Percentiles rank a stretch among this genome's conserved stretches.
These are phyloP conservation scores for Rhynchotus rufescens DNA, from an alignment of 2,797 vertebrate species.

Conservation along the genomic window DNA sequence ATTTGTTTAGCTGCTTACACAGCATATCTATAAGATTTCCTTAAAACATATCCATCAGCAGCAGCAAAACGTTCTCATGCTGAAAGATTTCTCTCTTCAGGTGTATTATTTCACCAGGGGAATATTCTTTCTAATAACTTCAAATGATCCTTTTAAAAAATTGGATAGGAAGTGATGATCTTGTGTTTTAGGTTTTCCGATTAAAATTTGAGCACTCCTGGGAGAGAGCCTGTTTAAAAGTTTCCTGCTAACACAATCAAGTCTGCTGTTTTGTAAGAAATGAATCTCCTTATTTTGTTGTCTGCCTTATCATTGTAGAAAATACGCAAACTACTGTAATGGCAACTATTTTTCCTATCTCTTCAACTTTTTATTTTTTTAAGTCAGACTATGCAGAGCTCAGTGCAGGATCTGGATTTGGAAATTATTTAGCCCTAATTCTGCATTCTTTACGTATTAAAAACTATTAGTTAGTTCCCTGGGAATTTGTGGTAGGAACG, in stretches of 20 bases:
- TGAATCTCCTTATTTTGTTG: not conserved
- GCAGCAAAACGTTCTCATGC: not conserved
- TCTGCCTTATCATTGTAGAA: not conserved
- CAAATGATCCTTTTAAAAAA: not conserved
- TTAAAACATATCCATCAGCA: not conserved
- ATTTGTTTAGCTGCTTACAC: not conserved
- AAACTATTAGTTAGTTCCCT: not conserved
- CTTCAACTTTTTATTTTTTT: not conserved
- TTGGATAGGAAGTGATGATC: not conserved
- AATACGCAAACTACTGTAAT: not conserved
- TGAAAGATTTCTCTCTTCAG: not conserved
- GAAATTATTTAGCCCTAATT: not conserved
- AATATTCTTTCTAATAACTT: not conserved
- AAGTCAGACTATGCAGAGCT: not conserved
- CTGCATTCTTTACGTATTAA: not conserved
- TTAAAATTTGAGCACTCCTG: not conserved
- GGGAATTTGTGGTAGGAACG: not conserved
- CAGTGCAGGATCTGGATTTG: not conserved
- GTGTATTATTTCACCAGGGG: not conserved
- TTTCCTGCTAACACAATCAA: not conserved
- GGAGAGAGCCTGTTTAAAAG: not conserved
- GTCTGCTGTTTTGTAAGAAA: not conserved
- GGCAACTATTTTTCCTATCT: not conserved
- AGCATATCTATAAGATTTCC: not conserved
- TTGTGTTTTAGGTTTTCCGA: not conserved